phyloP scores from a whole-genome alignment of 2,888 invertebrate genomes.

The Amaurobius ferox region DNA sequence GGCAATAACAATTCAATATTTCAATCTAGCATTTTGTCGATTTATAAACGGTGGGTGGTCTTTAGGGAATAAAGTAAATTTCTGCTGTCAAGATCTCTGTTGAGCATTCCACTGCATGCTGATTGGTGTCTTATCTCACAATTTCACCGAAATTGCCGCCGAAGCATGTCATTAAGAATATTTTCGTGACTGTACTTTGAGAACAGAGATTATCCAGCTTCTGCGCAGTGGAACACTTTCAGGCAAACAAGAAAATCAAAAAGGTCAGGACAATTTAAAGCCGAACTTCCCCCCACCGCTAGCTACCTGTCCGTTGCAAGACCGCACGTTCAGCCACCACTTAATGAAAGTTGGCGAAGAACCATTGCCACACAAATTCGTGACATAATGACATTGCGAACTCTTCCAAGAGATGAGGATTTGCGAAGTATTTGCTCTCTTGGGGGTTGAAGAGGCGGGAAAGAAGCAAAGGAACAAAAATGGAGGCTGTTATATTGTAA shows the following conservation, averaged over 20 bases:
- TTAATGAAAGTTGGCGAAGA: conserved; percentile 27
- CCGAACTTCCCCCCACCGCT: background rate
- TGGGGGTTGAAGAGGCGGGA: background rate
- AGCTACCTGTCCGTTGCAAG: background rate
- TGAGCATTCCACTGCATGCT: too few relatives aligned
- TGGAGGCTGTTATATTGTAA: too few relatives aligned
- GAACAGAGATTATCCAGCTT: background rate
- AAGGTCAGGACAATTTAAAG: conserved; percentile 27
- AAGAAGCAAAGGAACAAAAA: background rate
- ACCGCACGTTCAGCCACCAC: conserved; percentile 25
- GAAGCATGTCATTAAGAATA: background rate
- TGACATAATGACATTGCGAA: conserved; percentile 9
- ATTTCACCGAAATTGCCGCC: background rate
- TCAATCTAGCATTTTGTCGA: too few relatives aligned
- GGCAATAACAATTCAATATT: too few relatives aligned
- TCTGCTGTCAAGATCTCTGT: too few relatives aligned
- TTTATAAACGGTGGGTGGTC: too few relatives aligned
- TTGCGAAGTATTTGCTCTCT: conserved; percentile 6
- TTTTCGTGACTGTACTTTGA: background rate
- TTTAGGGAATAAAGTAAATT: too few relatives aligned
- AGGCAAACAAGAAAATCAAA: background rate
- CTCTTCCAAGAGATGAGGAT: background rate
- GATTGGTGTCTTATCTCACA: too few relatives aligned
- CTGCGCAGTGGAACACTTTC: background rate
- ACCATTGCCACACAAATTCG: background rate